Percentiles rank a stretch among this genome's conserved stretches.
phyloP scores from a whole-genome alignment of 2,113 vertebrate genomes.

The Pan troglodytes region DNA sequence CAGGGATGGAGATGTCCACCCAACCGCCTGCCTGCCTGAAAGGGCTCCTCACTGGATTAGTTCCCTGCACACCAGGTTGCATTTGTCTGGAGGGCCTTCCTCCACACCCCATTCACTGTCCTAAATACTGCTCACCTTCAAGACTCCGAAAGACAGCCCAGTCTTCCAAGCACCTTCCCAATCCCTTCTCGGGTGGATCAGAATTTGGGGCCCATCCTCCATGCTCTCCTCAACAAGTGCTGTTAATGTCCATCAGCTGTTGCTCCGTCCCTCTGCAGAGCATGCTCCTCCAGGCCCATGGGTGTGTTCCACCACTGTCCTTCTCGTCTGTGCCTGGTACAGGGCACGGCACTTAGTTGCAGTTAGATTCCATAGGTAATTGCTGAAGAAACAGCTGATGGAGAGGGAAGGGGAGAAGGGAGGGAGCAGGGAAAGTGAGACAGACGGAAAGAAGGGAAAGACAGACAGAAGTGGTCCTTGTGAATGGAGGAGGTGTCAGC shows the following conservation, averaged over 20 bases:
- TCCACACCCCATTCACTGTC: background rate
- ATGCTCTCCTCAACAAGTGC: rapidly evolving
- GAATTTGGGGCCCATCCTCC: background rate
- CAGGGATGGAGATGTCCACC: background rate
- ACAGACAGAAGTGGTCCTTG: background rate
- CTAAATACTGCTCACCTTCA: background rate
- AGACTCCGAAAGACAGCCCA: background rate
- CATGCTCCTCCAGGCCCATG: rapidly evolving
- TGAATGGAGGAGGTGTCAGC: rapidly evolving
- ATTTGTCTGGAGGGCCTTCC: background rate
- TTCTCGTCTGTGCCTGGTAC: background rate
- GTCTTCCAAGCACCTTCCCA: background rate
- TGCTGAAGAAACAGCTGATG: too few species aligned
- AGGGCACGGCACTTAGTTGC: rapidly evolving
- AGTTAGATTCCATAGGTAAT: background rate
- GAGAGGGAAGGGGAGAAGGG: background rate
- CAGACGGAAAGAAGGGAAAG: background rate
- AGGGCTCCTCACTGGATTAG: background rate
- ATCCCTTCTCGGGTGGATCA: background rate
- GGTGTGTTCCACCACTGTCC: background rate
- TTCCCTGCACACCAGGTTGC: background rate
- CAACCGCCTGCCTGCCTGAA: too few species aligned
- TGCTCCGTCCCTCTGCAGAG: too few species aligned
- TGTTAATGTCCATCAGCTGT: too few species aligned
- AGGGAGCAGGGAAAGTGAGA: too few species aligned